Evolutionary conservation across 2,797 vertebrate species (phyloP), one percentile per base, ranked within the genome.

Genomic region (Melanotaenia parkinsoni): DNA sequence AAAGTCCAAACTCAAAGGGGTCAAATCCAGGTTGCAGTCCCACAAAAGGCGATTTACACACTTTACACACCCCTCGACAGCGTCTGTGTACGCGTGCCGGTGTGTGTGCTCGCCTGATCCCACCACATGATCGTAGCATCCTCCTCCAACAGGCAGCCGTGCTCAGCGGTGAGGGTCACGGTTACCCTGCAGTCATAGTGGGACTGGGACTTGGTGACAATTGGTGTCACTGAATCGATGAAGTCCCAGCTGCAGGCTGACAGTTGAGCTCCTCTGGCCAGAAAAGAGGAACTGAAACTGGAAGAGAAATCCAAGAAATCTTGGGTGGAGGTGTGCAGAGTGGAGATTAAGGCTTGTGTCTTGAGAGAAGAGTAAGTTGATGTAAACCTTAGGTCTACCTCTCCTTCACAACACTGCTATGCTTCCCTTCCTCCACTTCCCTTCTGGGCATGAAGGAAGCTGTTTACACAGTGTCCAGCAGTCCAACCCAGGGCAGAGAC

Each of bases 121-220:
- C 76, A 47, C 69, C 82, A 72, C 90, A 91, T 90, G 81, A 84
- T 84, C 58, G 91, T 80, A 87, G 86, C 93, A 93, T 91, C 86
- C 87, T 93, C 80, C 76, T 88, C 54, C 63, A 64, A 73, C 61
- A 67, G 65, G 65, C 76, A 75, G 58, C 62, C 35, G 70, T 77
- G 79, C 70, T 74, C 73, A 70, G 56, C 26, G 18, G 60, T 38
- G 47, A 70, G 47, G 65, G 54, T 61, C 62, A 79, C 62, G 38
- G 76, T 75, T 87, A 88, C 72, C 84, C 81, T n/a, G 75, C 79
- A 68, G 83, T 81, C 92, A 91, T 89, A 81, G 91, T 67, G 80
- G 77, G 70, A 77, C 70, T 65, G 70, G 81, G 76, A 88, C 87
- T 93, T 77, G 80, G 35, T 74, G 62, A 62, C 87, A 86, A 93